Evolutionary conservation across 2,113 vertebrate genomes (phyloP).

Genomic region (Empidonax alnorum): DNA sequence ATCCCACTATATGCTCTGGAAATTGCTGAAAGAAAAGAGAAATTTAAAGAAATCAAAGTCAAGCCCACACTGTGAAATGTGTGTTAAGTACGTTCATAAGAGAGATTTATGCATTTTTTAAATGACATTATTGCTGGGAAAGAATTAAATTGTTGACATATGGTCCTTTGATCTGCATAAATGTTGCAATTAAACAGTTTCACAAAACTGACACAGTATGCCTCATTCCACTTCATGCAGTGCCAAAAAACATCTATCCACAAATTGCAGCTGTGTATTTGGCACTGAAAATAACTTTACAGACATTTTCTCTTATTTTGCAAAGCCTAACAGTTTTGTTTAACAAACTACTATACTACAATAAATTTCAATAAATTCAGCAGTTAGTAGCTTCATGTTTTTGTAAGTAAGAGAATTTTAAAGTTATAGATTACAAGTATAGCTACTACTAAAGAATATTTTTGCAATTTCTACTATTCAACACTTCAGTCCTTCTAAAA

Average conservation of each 20-base stretch:
- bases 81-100: not conserved
- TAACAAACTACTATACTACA: not conserved
- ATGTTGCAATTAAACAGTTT: not conserved
- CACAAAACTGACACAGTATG: not conserved
- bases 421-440: not conserved
- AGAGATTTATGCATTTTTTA: not conserved
- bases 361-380: not conserved
- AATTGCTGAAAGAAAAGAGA: constrained; percentile 85
- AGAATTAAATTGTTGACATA: not conserved
- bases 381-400: not conserved
- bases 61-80: not conserved
- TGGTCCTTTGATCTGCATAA: not conserved
- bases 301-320: not conserved
- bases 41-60: not conserved
- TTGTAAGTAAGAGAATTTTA: not conserved
- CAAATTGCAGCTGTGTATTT: not conserved
- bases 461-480: not conserved
- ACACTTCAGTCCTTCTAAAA: not conserved
- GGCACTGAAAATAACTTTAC: not conserved
- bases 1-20: constrained; percentile 94
- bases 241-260: not conserved
- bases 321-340: not conserved
- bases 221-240: not conserved
- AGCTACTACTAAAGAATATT: not conserved
- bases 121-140: not conserved